Evolutionary conservation across 2,113 vertebrate species (phyloP).

Genomic region (Silurus asotus): DNA sequence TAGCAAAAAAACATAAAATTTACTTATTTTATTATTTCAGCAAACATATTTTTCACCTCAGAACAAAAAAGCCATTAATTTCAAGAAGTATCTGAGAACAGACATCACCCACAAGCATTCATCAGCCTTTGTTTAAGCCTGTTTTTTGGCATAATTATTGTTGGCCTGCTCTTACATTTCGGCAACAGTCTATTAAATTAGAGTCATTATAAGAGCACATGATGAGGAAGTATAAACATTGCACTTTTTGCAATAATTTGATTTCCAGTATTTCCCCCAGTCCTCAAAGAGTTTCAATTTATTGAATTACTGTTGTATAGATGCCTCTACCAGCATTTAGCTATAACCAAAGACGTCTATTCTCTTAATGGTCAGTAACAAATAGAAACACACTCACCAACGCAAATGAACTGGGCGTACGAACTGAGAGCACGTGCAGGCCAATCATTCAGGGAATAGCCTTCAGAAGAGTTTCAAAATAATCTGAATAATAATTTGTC

Average conservation of each 20-base stretch:
- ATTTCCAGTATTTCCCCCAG: not conserved
- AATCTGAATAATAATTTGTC: not conserved
- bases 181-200: not conserved
- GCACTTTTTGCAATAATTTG: not conserved
- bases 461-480: not conserved
- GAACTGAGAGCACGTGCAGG: not conserved
- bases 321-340: not conserved
- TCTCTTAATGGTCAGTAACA: not conserved
- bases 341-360: not conserved
- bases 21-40: not conserved
- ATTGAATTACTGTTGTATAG: not conserved
- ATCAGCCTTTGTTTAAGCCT: not conserved
- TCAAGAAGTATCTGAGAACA: not conserved
- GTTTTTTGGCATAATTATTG: not conserved
- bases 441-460: not conserved
- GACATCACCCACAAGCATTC: not conserved
- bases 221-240: not conserved
- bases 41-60: not conserved
- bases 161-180: not conserved
- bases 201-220: not conserved
- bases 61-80: not conserved
- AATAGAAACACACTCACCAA: not conserved
- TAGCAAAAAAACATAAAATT: not conserved
- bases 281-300: not conserved
- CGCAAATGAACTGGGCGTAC: not conserved